Evolutionary conservation across 2,888 invertebrate genomes (phyloP), one percentile per base, ranked within the genome.

Genomic region (Nezara viridula): DNA sequence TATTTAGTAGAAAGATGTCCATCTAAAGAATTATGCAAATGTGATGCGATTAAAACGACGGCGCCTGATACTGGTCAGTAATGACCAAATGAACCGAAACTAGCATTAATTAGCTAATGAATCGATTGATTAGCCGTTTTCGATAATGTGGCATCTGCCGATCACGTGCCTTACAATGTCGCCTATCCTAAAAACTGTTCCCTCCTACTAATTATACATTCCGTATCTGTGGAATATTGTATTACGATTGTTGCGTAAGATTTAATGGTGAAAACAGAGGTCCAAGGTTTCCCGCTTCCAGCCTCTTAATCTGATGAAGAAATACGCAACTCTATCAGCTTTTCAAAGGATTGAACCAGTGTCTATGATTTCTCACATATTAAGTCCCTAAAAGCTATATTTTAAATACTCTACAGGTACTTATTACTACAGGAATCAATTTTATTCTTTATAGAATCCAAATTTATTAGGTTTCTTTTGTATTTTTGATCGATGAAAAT

Each of bases 41-140:
- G 10, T 27, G 60, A 60, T 60, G 10, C 14, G 60, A 73, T 73
- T 73, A 73, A 7, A 24, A 73, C 16, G 66, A 21, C 37, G 66
- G 66, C 66, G 66, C 66, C 66, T 73, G 66, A 73, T 73, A 73
- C 60, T 60, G 66, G 66, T 21, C 66, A 73, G 37, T 32, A 73
- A 73, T 73, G 9, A 37, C 37, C 37, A 73, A 73, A 73, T 73
- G 66, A 37, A 37, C 66, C 66, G 66, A 73, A 73, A 73, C 66
- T 9, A 27, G 37, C 66, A 37, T 37, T 73, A 73, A 73, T 73
- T 73, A 73, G 37, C 66, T 73, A 73, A 73, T 73, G 66, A 73
- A 73, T 73, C 66, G 21, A 73, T 73, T 73, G 66, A 73, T 73
- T 73, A 73, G 66, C 6, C 24, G 32, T 37, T 73, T 37, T 73